These are phyloP conservation scores for Pseudorasbora parva DNA, from an alignment of 2,113 vertebrate species.

Conservation along the genomic window DNA sequence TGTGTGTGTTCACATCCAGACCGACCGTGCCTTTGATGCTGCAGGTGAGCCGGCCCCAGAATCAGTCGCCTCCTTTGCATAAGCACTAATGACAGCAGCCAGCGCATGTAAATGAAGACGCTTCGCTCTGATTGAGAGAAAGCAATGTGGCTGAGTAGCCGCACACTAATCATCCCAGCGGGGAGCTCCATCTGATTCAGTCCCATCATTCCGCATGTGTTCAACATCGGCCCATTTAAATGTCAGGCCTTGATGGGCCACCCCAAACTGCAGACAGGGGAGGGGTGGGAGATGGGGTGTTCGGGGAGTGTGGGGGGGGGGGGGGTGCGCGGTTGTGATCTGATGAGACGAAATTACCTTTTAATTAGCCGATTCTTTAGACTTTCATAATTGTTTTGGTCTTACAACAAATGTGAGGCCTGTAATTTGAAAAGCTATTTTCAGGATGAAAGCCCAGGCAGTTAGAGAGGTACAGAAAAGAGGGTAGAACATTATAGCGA, in stretches of 20 bases:
- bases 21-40: constrained; percentile 78
- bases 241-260: constrained; percentile 86
- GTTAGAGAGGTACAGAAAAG: neutral
- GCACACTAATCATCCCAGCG: constrained; percentile 91
- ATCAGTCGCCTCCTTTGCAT: constrained; percentile 86
- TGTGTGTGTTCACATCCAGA: neutral
- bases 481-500: neutral
- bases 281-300: constrained; percentile 81
- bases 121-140: constrained; percentile 77
- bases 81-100: constrained; percentile 88
- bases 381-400: constrained; percentile 91
- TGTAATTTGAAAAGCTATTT: constrained; percentile 84
- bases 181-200: constrained; percentile 85
- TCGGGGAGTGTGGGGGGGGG: constrained; percentile 66
- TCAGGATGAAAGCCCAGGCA: constrained; percentile 48
- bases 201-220: constrained; percentile 92
- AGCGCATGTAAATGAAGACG: constrained; percentile 92
- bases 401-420: constrained; percentile 79
- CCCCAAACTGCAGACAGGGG: constrained; percentile 78
- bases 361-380: constrained; percentile 89
- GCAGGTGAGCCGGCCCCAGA: constrained; percentile 88
- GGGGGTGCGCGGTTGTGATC: constrained; percentile 73
- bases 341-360: constrained; percentile 89
- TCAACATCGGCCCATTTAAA: constrained; percentile 95
- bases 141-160: constrained; percentile 64